Evolutionary conservation across 2,113 vertebrate species (phyloP).

Genomic region (Proteles cristata): DNA sequence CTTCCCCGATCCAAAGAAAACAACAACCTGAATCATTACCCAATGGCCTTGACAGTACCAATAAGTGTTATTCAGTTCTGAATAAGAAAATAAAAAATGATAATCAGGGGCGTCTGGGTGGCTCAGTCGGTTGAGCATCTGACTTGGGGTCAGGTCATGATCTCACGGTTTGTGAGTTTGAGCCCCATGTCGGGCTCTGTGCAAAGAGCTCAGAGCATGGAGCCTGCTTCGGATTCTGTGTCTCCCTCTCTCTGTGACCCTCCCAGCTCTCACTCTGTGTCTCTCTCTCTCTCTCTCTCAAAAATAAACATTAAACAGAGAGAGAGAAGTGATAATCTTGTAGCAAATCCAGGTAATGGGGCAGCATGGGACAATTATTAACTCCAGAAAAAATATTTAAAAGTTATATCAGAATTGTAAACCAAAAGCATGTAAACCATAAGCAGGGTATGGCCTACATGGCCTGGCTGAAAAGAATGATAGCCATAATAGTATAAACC

Average conservation of each 20-base stretch:
- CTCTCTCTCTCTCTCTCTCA: too few species aligned
- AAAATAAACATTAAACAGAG: neutral
- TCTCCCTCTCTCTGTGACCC: too few species aligned
- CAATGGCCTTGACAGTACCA: neutral
- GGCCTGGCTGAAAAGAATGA: neutral
- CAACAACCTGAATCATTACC: neutral
- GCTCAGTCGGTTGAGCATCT: too few species aligned
- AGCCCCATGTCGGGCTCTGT: too few species aligned
- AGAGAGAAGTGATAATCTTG: neutral
- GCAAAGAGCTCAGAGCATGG: too few species aligned
- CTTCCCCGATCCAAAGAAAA: neutral
- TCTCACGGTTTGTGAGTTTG: too few species aligned
- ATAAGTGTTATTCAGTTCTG: neutral
- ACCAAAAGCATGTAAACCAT: neutral
- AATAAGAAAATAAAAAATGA: slow-evolving; percentile 16
- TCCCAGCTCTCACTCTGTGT: too few species aligned
- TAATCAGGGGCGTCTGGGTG: neutral
- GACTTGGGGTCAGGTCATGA: too few species aligned
- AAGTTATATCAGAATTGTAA: neutral
- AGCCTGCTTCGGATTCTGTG: too few species aligned
- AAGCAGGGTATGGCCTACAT: neutral
- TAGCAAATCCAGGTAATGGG: neutral
- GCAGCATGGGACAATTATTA: neutral
- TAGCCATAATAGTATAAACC: neutral
- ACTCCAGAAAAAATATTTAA: neutral